Evolutionary conservation across 2,113 vertebrate genomes (phyloP).

Genomic region (Peromyscus leucopus): DNA sequence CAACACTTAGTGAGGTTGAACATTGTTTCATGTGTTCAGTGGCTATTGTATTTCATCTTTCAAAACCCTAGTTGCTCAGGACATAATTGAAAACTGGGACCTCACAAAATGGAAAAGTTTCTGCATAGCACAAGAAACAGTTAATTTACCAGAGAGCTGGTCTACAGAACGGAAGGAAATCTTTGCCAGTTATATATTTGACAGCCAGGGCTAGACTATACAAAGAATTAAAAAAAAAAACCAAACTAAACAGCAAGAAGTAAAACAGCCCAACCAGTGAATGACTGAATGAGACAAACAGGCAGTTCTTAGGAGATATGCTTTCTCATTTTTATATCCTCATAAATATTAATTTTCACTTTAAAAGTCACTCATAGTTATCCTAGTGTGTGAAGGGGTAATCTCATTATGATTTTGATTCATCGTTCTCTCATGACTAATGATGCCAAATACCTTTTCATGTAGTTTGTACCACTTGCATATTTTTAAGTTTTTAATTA

Average conservation of each 20-base stretch:
- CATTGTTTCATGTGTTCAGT: no score
- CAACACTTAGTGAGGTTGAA: background rate
- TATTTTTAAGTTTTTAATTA: background rate
- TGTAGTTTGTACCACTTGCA: background rate
- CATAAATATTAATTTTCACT: background rate
- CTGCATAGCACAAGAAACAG: no score
- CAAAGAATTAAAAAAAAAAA: background rate
- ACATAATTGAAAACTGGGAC: no score
- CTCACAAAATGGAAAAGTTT: no score
- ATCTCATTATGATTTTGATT: background rate
- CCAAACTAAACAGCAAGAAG: background rate
- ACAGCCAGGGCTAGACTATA: no score
- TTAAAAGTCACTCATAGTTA: background rate
- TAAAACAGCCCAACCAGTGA: background rate
- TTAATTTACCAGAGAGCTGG: no score
- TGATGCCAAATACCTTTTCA: background rate
- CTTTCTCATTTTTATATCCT: background rate
- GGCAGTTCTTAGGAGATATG: no score
- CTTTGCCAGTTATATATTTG: no score
- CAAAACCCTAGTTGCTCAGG: no score
- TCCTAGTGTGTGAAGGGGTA: background rate
- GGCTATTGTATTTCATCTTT: no score
- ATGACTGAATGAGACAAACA: background rate
- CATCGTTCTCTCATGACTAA: background rate
- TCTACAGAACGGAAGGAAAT: no score